Evolutionary conservation across 2,113 vertebrate species (phyloP).

Genomic region (Dromiciops gliroides): DNA sequence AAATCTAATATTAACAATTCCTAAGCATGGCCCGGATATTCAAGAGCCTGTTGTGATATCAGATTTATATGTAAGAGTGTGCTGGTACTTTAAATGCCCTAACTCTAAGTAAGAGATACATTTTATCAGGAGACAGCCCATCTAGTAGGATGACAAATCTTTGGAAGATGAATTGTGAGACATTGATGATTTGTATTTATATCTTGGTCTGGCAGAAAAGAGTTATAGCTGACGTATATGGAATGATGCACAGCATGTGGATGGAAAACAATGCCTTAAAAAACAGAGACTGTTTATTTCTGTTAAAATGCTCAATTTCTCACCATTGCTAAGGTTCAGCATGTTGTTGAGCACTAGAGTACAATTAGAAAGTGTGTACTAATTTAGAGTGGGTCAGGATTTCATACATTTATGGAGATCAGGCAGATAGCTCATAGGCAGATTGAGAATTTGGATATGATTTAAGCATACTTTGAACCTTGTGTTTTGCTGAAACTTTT

Average conservation of each 20-base stretch:
- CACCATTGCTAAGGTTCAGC: background rate
- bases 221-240: background rate
- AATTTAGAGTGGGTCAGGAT: background rate
- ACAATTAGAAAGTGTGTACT: background rate
- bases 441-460: background rate
- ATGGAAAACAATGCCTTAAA: background rate
- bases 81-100: background rate
- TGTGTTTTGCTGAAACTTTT: background rate
- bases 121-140: background rate
- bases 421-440: background rate
- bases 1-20: constrained; percentile 1
- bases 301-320: background rate
- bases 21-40: background rate
- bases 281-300: background rate
- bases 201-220: background rate
- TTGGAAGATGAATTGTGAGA: background rate
- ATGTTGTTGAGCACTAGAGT: background rate
- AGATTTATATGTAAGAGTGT: background rate
- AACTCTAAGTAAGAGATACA: background rate
- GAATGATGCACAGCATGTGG: background rate
- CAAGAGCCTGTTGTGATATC: background rate
- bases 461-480: background rate
- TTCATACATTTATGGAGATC: background rate
- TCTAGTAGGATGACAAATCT: background rate
- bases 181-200: background rate